These are phyloP conservation scores for Ctenopoma multispine DNA, from an alignment of 2,797 vertebrate genomes.

Conservation along the genomic window DNA sequence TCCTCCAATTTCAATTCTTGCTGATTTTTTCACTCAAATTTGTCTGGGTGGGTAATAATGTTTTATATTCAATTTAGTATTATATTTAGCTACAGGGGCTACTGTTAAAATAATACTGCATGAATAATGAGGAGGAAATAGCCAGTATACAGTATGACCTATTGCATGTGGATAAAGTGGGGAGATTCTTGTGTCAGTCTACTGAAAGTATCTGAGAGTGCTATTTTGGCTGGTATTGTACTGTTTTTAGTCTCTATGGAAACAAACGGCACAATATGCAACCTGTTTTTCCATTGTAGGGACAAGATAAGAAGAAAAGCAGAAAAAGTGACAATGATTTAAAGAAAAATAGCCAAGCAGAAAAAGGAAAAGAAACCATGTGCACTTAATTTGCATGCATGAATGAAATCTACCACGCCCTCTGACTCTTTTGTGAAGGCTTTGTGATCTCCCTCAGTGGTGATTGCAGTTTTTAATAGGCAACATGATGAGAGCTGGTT, in stretches of 20 bases:
- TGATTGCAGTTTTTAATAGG: conserved; percentile 44
- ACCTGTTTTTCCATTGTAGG: background rate
- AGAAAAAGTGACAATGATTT: background rate
- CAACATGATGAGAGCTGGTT: conserved; percentile 37
- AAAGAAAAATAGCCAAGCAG: conserved; percentile 1
- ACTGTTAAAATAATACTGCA: too few relatives aligned
- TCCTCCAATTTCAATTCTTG: too few relatives aligned
- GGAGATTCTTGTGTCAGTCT: background rate
- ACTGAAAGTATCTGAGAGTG: conserved; percentile 6
- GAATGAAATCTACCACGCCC: conserved; percentile 13
- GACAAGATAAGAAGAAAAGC: conserved; percentile 22
- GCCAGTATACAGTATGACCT: too few relatives aligned
- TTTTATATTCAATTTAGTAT: too few relatives aligned
- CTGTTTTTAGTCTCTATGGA: conserved; percentile 52
- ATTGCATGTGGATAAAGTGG: background rate
- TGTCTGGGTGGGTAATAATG: too few relatives aligned
- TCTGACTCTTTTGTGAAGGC: conserved; percentile 17
- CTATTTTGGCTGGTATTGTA: conserved; percentile 11
- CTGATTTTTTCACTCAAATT: too few relatives aligned
- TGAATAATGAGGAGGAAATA: too few relatives aligned
- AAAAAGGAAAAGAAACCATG: background rate
- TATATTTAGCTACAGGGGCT: too few relatives aligned
- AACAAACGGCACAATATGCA: conserved; percentile 24
- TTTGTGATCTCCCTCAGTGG: conserved; percentile 10
- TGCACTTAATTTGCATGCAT: conserved; percentile 24